Conservation (phyloP, 1,140 invertebrate species). For the Trialeurodes vaporariorum region DNA sequence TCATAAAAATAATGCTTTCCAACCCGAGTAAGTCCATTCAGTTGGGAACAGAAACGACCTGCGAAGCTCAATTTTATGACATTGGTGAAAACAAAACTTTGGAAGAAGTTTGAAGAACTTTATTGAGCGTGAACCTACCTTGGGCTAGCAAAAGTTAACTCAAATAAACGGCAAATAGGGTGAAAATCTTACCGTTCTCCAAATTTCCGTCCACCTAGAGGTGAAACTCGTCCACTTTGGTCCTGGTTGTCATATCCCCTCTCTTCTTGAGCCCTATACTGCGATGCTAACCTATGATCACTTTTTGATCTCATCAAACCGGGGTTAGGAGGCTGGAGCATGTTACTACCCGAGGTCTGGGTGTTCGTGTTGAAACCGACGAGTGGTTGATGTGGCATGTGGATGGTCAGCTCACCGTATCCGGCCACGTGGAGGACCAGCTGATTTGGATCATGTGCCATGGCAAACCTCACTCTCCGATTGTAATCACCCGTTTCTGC, state of each 20-base stretch:
- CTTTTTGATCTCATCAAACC: slow-evolving; percentile 86
- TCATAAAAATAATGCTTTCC: too few relatives aligned
- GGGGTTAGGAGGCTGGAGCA: slow-evolving; percentile 46
- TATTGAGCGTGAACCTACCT: too few relatives aligned
- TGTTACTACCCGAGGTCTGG: slow-evolving; percentile 34
- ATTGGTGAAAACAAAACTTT: too few relatives aligned
- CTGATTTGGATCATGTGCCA: slow-evolving; percentile 81
- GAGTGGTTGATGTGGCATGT: slow-evolving; percentile 41
- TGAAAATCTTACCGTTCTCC: slow-evolving; percentile 54
- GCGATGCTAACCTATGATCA: slow-evolving; percentile 78
- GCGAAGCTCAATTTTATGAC: too few relatives aligned
- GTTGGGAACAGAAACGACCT: too few relatives aligned
- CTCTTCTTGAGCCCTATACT: slow-evolving; percentile 77
- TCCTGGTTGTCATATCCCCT: slow-evolving; percentile 30
- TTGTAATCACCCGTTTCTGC: slow-evolving; percentile 82
- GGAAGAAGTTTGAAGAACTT: too few relatives aligned
- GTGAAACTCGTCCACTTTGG: slow-evolving; percentile 42
- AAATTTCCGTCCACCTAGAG: slow-evolving; percentile 56
- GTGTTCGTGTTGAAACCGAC: slow-evolving; percentile 13
- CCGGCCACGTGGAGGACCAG: slow-evolving; percentile 64
- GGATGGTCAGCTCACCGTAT: slow-evolving; percentile 77
- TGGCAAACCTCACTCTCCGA: slow-evolving; percentile 67
- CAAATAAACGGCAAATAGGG: too few relatives aligned
- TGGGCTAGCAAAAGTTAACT: too few relatives aligned
- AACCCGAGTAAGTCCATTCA: too few relatives aligned